A percentile compares a stretch with the other conserved stretches of the same genome.
Evolutionary conservation across 2,888 invertebrate species (phyloP).

Genomic region (Melanargia galathea): DNA sequence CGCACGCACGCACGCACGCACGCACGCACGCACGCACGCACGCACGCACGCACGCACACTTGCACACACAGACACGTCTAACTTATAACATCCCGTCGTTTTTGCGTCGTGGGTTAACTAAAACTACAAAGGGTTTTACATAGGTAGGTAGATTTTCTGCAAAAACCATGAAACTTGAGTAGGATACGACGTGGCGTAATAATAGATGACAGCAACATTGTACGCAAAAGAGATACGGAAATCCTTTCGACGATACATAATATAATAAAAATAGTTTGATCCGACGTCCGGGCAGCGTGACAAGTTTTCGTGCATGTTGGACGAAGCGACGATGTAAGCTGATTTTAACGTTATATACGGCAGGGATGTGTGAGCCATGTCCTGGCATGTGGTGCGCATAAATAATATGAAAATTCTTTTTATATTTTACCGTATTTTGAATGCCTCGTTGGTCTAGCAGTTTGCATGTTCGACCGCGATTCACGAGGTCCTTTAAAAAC

Average conservation of each 20-base stretch:
- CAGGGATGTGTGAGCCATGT: constrained; percentile 18
- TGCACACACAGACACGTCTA: no score
- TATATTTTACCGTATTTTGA: neutral
- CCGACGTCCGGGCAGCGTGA: constrained; percentile 8
- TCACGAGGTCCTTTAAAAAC: no score
- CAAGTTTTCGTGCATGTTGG: constrained; percentile 19
- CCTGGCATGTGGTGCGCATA: constrained; percentile 13
- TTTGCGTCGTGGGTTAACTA: no score
- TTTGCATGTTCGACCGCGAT: no score
- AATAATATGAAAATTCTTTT: constrained; percentile 12
- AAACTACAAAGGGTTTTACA: neutral
- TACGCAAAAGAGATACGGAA: neutral
- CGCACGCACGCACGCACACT: no score
- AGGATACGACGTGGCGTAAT: neutral
- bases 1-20: no score
- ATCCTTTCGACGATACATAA: constrained; percentile 4
- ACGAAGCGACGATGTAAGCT: constrained; percentile 18
- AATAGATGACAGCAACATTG: neutral
- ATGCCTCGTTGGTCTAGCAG: no score
- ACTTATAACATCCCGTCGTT: no score
- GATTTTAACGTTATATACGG: constrained; percentile 22
- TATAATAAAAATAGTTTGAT: constrained; percentile 17
- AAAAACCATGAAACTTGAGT: neutral
- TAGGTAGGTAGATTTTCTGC: neutral
- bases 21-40: no score